A percentile compares a stretch with the other conserved stretches of the same genome.
Conservation (phyloP, 2,797 vertebrate genomes). For the Acipenser transmontanus region DNA sequence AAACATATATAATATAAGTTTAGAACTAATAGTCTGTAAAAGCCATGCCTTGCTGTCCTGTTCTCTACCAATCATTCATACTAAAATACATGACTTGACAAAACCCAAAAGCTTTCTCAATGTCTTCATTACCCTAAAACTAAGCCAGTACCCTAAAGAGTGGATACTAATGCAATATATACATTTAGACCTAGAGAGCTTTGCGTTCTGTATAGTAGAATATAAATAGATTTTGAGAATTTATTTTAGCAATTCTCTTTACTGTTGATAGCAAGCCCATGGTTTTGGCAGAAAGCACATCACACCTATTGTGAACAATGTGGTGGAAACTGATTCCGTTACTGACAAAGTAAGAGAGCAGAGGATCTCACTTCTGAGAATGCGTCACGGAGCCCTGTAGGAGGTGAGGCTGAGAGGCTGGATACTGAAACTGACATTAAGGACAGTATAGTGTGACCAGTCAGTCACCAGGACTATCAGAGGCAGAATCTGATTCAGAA, state of each 20-base stretch:
- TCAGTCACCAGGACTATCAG: conserved; percentile 36
- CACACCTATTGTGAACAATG: conserved; percentile 10
- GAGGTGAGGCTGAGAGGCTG: conserved; percentile 12
- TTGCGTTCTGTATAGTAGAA: too few species aligned
- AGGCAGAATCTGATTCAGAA: conserved; percentile 35
- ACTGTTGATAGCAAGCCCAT: background rate
- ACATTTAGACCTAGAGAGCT: too few species aligned
- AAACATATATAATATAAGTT: too few species aligned
- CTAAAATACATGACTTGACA: too few species aligned
- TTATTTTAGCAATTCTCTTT: background rate
- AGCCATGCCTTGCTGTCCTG: too few species aligned
- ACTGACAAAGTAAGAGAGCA: background rate
- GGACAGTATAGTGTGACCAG: conserved; percentile 18
- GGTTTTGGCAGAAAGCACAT: background rate
- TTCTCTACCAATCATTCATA: too few species aligned
- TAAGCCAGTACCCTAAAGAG: too few species aligned
- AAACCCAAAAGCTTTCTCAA: too few species aligned
- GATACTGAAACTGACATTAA: conserved; percentile 9
- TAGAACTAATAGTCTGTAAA: too few species aligned
- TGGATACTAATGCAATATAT: too few species aligned
- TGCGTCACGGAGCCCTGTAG: background rate
- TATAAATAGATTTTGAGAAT: too few species aligned
- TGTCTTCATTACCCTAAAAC: too few species aligned
- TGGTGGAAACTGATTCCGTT: background rate
- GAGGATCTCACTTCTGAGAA: background rate